phyloP scores from a whole-genome alignment of 37 sponge, comb jelly and placozoan species.

The Halichondria panicea region DNA sequence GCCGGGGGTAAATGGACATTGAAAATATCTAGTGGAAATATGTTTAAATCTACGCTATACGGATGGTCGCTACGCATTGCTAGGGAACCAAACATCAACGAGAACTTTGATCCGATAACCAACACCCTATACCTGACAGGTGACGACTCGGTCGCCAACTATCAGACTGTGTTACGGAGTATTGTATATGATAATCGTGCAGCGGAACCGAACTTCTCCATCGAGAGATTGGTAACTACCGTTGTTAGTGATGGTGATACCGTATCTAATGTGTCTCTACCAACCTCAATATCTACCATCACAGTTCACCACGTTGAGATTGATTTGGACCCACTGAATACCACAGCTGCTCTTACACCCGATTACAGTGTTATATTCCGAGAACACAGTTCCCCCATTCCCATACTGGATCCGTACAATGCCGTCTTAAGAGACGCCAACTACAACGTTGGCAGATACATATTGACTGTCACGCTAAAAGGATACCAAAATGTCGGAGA shows the following conservation, averaged over 20 bases:
- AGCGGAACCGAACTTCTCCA: conserved; percentile 50
- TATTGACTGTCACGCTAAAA: conserved; percentile 42
- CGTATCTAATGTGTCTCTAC: conserved; percentile 32
- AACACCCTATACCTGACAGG: conserved; percentile 62
- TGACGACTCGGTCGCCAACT: conserved; percentile 75
- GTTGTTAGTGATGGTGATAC: conserved; percentile 65
- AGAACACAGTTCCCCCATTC: conserved; percentile 54
- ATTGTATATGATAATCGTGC: conserved; percentile 67
- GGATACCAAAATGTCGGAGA: conserved; percentile 36
- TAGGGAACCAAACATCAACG: conserved; percentile 86
- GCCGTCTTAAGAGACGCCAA: conserved; percentile 59
- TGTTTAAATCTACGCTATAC: conserved; percentile 33
- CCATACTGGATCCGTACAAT: conserved; percentile 60
- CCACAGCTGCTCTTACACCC: conserved; percentile 39
- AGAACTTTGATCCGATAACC: conserved; percentile 31
- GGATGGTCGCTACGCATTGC: conserved; percentile 81
- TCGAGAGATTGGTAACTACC: conserved; percentile 34
- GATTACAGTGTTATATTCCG: conserved; percentile 38
- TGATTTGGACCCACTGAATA: conserved; percentile 76
- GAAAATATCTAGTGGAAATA: conserved; percentile 8
- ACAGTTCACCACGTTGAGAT: conserved; percentile 83
- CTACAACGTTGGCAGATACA: conserved; percentile 40
- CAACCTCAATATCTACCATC: conserved; percentile 50
- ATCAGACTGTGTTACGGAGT: conserved; percentile 69
- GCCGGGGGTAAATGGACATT: conserved; percentile 75